phyloP scores from a whole-genome alignment of 2,797 vertebrate species.

The Enoplosus armatus region DNA sequence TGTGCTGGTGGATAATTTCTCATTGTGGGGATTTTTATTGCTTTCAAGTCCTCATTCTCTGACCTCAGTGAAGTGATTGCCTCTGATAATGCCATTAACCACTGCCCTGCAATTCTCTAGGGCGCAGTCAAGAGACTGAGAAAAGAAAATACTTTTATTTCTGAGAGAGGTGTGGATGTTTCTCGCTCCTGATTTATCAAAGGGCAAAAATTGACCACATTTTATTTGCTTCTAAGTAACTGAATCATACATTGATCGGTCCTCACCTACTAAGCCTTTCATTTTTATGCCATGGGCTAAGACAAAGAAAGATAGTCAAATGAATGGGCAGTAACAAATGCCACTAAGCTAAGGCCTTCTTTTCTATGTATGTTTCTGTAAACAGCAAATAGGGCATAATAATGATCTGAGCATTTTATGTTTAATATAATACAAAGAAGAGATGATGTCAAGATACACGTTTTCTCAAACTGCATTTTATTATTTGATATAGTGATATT shows the following conservation, averaged over 20 bases:
- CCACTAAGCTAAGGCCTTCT: neutral
- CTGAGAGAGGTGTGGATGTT: conserved; percentile 56
- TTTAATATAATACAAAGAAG: neutral
- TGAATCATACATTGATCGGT: conserved; percentile 61
- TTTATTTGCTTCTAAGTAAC: conserved; percentile 63
- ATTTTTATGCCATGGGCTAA: conserved; percentile 48
- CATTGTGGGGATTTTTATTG: conserved; percentile 62
- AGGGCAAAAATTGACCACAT: conserved; percentile 52
- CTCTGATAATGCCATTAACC: conserved; percentile 76
- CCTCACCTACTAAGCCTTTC: conserved; percentile 42
- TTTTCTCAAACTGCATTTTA: conserved; percentile 1
- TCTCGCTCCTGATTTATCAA: conserved; percentile 55
- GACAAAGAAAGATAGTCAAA: conserved; percentile 34
- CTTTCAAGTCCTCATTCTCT: conserved; percentile 68
- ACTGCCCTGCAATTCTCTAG: conserved; percentile 63
- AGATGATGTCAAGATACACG: neutral
- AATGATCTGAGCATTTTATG: conserved; percentile 4
- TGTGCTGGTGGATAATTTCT: conserved; percentile 52
- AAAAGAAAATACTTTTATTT: conserved; percentile 69
- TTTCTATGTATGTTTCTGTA: conserved; percentile 8
- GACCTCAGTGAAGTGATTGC: conserved; percentile 75
- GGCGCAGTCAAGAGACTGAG: conserved; percentile 61
- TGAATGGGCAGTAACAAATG: conserved; percentile 39
- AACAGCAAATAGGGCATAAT: conserved; percentile 6
- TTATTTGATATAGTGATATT: neutral